Evolutionary conservation across 64 coral and sea anemone genomes (phyloP), one percentile per base, ranked within the genome.

Genomic region (Montipora cactus): DNA sequence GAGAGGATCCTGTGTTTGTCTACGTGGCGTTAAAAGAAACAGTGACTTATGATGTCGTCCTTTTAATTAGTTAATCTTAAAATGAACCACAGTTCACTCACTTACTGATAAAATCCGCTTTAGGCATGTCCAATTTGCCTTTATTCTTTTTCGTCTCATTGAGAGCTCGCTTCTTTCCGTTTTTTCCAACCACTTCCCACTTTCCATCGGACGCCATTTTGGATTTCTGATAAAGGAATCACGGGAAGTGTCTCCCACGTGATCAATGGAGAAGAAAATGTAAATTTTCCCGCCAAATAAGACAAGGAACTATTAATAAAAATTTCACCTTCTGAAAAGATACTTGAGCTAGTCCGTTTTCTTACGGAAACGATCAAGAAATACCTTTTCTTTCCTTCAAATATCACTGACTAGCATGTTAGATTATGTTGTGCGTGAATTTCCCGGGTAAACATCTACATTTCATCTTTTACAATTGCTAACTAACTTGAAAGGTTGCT

Each of bases 131-230:
- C 20, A 61, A 49, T 68, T 87, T 88, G 47, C 62, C 22, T 62
- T 88, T 93, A 44, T 93, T 87, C 78, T 93, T 93, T 75, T 93
- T 93, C 28, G 77, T 78, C 46, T 93, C 84, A 76, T 72, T 64
- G n/a, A 76, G 49, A 58, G 75, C n/a, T 14, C 75, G 68, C 74
- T 80, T 93, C 77, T 93, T 93, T 49, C 76, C 81, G 3, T 58
- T 72, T 71, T 93, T 93, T 7, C 92, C 92, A 44, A 93, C 92
- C 16, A 93, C 92, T 81, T 93, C 92, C 92, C 92, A 93, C 19
- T 93, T 88, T 28, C 84, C 92, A 25, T 59, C 15, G 69, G 80
- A 75, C 90, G 90, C 92, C 92, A 93, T 93, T 81, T 93, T 93
- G 92, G 51, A 79, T 79, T 89, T 78, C 64, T 72, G 3, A 8